Base-by-base conservation (phyloP, 2,888 invertebrate species). In the Apodemia mormo region DNA sequence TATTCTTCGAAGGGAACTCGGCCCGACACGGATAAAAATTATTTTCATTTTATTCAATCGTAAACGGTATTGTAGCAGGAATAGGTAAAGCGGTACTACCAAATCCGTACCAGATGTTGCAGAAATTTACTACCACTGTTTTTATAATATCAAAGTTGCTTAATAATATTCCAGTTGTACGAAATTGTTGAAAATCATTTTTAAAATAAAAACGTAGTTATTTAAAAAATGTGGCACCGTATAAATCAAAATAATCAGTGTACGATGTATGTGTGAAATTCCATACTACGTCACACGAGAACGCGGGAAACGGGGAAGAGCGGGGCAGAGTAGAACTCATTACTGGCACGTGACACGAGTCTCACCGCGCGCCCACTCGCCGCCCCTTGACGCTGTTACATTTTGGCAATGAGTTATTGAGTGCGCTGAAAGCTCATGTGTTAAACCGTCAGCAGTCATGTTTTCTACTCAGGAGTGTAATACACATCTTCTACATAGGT, bases 371-470 rank as follows among this genome's bases (percentile, higher is more conserved):
- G 84, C 85, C 83, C 85, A 81, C 83, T 82, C 83, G 79, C 80
- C 81, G 81, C 83, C 81, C 85, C 80, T 86, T 85, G 74, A 72
- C 75, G 58, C 68, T 73, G 78, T 74, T 79, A 79, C 88, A 88
- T 87, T 89, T 58, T 89, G 82, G 86, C 91, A 92, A 91, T 93
- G 92, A 93, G 90, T 92, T 92, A 92, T 92, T 90, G 92, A 92
- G 90, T 90, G 85, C 81, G 84, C 85, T 77, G 83, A 86, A 85
- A 84, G 86, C 88, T 89, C 86, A 86, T 87, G 87, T 88, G 86
- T 86, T 85, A 84, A 45, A 85, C 78, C 82, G 80, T 75, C 75
- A 75, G 68, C 71, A 71, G 73, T 74, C 73, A 54, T 54, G 54
- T 33, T 67, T 40, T 65, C 22, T 22, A 22, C 22, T 22, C 22